phyloP scores from a whole-genome alignment of 2,888 invertebrate genomes.

The Gari tellinella region DNA sequence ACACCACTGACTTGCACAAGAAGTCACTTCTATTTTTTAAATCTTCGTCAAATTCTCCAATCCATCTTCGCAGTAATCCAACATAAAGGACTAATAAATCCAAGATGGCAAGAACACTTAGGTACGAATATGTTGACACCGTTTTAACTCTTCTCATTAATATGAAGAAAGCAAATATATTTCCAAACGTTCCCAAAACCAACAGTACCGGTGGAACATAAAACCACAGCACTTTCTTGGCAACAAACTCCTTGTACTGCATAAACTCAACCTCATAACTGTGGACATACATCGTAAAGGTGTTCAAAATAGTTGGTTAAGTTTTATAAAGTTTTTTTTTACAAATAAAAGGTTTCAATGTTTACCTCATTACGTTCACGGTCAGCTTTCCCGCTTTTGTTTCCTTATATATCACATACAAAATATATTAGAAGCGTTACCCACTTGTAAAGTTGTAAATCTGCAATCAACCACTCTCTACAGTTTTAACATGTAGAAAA shows the following conservation, averaged over 20 bases:
- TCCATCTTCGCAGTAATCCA: constrained; percentile 80
- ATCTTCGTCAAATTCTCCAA: constrained; percentile 76
- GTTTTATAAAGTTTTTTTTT: too few species aligned
- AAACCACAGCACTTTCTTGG: constrained; percentile 71
- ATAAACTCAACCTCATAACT: constrained; percentile 26
- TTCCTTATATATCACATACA: too few species aligned
- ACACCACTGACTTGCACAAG: constrained; percentile 75
- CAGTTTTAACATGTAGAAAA: too few species aligned
- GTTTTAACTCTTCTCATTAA: constrained; percentile 77
- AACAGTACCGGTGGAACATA: constrained; percentile 79
- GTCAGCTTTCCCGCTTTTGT: too few species aligned
- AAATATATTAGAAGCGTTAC: too few species aligned
- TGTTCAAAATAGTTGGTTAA: too few species aligned
- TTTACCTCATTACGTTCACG: too few species aligned
- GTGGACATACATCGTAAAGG: constrained; percentile 13
- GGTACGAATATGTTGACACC: constrained; percentile 80
- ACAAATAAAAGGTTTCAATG: too few species aligned
- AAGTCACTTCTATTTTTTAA: constrained; percentile 70
- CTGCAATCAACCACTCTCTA: too few species aligned
- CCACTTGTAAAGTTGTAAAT: too few species aligned
- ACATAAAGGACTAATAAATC: constrained; percentile 80
- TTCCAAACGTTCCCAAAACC: constrained; percentile 81
- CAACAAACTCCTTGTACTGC: constrained; percentile 33
- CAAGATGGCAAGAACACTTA: constrained; percentile 78
- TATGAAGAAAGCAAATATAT: constrained; percentile 79